Conservation (phyloP, 2,113 vertebrate species). For the Nyctibius bracteatus region DNA sequence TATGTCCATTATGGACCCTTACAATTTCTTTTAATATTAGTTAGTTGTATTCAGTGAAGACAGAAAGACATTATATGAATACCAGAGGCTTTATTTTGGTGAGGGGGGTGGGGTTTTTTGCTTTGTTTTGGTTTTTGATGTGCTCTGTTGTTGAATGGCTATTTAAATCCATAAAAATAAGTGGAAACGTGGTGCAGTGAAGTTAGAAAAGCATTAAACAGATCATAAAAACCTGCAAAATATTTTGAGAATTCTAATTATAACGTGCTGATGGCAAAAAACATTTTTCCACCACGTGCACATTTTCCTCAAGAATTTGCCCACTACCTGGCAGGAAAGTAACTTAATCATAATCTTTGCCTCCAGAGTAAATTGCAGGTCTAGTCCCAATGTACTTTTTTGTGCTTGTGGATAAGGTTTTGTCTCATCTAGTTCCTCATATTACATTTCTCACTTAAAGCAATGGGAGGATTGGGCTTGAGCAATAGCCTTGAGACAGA, state of each 20-base stretch:
- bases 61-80: background rate
- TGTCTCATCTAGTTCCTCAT: background rate
- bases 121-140: background rate
- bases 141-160: background rate
- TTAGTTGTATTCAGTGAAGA: background rate
- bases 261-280: background rate
- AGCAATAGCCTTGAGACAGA: background rate
- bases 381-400: background rate
- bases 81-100: background rate
- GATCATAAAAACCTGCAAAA: background rate
- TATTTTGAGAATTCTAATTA: background rate
- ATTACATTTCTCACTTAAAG: background rate
- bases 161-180: background rate
- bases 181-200: background rate
- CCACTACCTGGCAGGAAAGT: background rate
- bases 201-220: background rate
- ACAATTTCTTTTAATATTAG: background rate
- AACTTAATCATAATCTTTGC: background rate
- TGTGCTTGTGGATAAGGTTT: background rate
- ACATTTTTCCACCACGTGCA: background rate
- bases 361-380: background rate
- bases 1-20: background rate
- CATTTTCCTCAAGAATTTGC: background rate
- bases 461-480: background rate
- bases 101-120: rapidly evolving